A percentile compares a stretch with the other conserved stretches of the same genome.
These are phyloP conservation scores for Pristiophorus japonicus DNA, from an alignment of 2,113 vertebrate species.

Conservation along the genomic window DNA sequence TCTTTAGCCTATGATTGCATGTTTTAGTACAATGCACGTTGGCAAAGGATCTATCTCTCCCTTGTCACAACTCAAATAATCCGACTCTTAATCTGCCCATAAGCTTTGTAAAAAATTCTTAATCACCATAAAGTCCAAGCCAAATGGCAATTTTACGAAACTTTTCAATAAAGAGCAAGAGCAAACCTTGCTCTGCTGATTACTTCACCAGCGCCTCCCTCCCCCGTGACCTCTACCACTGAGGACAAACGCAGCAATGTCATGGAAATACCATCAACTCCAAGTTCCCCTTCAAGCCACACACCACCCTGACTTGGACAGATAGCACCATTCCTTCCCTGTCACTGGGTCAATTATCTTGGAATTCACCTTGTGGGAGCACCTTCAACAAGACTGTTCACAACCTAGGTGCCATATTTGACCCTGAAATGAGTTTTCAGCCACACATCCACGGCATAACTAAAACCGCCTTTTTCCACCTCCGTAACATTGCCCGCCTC, in stretches of 20 bases:
- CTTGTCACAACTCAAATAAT: not conserved
- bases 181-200: not conserved
- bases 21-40: not conserved
- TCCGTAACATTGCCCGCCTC: too few species aligned
- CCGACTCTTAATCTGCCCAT: not conserved
- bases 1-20: not conserved
- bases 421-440: too few species aligned
- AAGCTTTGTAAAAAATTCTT: not conserved
- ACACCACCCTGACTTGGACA: too few species aligned
- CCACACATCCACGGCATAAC: too few species aligned
- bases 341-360: not conserved
- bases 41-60: not conserved
- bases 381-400: too few species aligned
- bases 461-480: too few species aligned
- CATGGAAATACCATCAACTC: not conserved
- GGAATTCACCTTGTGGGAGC: too few species aligned
- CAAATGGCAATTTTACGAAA: not conserved
- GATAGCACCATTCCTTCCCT: not conserved
- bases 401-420: too few species aligned
- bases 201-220: not conserved
- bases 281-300: not conserved
- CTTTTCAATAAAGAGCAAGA: not conserved
- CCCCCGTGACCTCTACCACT: not conserved
- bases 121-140: not conserved
- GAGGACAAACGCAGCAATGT: not conserved